Base-by-base conservation (phyloP, 2,888 invertebrate genomes). In the Lissocephala sabroskyi region DNA sequence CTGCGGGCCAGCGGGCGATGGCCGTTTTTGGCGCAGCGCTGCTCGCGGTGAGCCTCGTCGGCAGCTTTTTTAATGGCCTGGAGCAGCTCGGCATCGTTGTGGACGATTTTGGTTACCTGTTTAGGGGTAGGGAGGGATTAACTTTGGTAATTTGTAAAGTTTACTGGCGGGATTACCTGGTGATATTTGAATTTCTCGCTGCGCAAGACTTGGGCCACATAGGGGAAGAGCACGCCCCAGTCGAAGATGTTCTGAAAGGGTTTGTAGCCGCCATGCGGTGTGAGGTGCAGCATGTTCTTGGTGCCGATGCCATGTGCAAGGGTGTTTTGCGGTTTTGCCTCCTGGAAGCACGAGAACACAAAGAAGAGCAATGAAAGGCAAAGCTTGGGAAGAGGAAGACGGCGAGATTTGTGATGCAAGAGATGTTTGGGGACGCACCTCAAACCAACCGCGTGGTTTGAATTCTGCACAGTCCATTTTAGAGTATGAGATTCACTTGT, bases 61-160 rank as follows among this genome's bases (percentile, higher is more conserved):
- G 93, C 90, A 0, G 90, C 88, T 60, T 90, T 88, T 59, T 91
- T 90, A 47, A 96, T 88, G 0, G 93, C 93, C 48, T 87, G 86
- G 57, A 89, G 88, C 26, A 94, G 86, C 40, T 88, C 86, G 26
- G 90, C 90, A 82, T 95, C 94, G 56, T 89, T 88, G 58, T 94
- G 84, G 2, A 85, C 83, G 5, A 75, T 51, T 28, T 75, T 67
- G 1, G 81, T 80, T 10, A 84, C 82, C 84, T 84, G 35, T n/a
- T 40, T 40, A 13, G 37, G 39, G n/a, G 7, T 3, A 9, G n/a
- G n/a, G n/a, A n/a, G n/a, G n/a, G n/a, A n/a, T n/a, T n/a, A n/a
- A n/a, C n/a, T n/a, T n/a, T n/a, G 28, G 3, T 5, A 23, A 28
- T 28, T 6, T 18, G 28, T 23, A 23, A 23, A 23, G 7, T 23